These are phyloP conservation scores for Busseola fusca DNA, from an alignment of 2,888 invertebrate species.

Conservation along the genomic window DNA sequence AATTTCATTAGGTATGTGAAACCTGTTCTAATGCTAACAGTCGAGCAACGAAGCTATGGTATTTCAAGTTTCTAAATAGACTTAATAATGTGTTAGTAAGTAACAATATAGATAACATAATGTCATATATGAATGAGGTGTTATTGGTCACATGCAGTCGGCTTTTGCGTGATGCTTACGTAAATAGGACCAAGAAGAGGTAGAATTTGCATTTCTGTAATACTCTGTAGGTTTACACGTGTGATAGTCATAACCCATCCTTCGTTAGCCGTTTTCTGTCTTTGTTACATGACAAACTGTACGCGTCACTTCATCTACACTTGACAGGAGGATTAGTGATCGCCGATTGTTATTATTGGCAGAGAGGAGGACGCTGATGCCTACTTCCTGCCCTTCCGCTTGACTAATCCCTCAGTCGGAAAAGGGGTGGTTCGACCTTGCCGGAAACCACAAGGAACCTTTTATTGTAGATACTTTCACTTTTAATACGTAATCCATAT, in stretches of 20 bases:
- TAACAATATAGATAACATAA: slow-evolving; percentile 41
- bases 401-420: slow-evolving; percentile 11
- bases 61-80: slow-evolving; percentile 39
- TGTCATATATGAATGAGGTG: slow-evolving; percentile 63
- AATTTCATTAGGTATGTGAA: slow-evolving; percentile 45
- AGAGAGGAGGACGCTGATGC: background rate
- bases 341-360: slow-evolving; percentile 12
- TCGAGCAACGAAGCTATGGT: slow-evolving; percentile 25
- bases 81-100: slow-evolving; percentile 23
- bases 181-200: slow-evolving; percentile 13
- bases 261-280: background rate
- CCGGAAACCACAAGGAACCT: slow-evolving; percentile 12
- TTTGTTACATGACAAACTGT: background rate
- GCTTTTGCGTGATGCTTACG: slow-evolving; percentile 25
- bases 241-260: background rate
- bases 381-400: slow-evolving; percentile 12
- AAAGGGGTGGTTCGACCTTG: background rate
- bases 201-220: slow-evolving; percentile 2
- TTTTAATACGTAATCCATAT: background rate
- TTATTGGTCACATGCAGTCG: slow-evolving; percentile 35
- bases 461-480: slow-evolving; percentile 11
- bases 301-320: slow-evolving; percentile 5
- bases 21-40: slow-evolving; percentile 51
- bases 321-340: slow-evolving; percentile 4
- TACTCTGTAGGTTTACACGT: background rate